Evolutionary conservation across 2,888 invertebrate genomes (phyloP).

Genomic region (Ischnura elegans): DNA sequence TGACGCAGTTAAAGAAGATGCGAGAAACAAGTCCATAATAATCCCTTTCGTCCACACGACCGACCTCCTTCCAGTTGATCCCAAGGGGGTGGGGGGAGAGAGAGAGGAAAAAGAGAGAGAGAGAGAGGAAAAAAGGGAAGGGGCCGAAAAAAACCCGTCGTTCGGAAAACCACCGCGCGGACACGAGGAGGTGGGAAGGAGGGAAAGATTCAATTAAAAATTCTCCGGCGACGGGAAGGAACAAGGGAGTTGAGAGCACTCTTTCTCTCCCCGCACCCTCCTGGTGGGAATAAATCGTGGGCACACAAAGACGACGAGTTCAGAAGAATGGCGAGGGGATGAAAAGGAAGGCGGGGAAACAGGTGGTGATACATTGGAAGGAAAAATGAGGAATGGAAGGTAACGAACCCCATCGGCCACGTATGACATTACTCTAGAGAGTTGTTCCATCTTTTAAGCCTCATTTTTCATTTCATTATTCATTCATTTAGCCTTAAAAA

Average conservation of each 20-base stretch:
- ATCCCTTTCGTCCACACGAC: background rate
- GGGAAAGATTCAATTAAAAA: background rate
- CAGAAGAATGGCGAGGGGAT: background rate
- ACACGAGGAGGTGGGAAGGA: background rate
- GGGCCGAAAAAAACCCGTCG: background rate
- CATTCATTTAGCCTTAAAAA: no score
- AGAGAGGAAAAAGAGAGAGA: background rate
- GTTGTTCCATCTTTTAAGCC: no score
- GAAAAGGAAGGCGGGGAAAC: background rate
- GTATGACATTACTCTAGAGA: background rate
- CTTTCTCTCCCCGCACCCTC: background rate
- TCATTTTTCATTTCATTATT: no score
- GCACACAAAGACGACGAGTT: background rate
- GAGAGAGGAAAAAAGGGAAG: no score
- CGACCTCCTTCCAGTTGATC: no score
- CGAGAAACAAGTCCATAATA: slow-evolving; percentile 13
- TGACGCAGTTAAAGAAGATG: background rate
- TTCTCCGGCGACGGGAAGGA: background rate
- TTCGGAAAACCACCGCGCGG: slow-evolving; percentile 1
- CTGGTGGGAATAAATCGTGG: background rate
- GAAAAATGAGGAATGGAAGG: slow-evolving; percentile 8
- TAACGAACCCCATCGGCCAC: no score
- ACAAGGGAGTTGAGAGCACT: background rate
- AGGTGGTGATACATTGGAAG: background rate
- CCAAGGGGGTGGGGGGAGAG: background rate